Evolutionary conservation across 2,888 invertebrate genomes (phyloP), one percentile per base, ranked within the genome.

Genomic region (Seira sanloemensis): DNA sequence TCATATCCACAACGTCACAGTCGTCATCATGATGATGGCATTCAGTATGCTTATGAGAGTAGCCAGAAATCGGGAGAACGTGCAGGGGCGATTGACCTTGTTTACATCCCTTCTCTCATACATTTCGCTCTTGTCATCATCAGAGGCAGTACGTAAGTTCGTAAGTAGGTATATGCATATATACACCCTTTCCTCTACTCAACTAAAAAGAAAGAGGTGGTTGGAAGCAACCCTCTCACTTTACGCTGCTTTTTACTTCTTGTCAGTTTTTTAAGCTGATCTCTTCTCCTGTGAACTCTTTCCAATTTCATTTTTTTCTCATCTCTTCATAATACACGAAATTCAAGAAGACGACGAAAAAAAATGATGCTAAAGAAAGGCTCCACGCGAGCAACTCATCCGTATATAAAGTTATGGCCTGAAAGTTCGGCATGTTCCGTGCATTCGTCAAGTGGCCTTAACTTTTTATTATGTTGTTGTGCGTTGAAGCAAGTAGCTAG

Each of bases 51-150:
- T 46, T 54, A 24, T 72, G 19, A 19, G 67, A 76, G 69, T 7
- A 54, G 26, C 50, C 25, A 24, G 72, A 62, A 21, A 66, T 71
- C n/a, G 78, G 71, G 65, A n/a, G 46, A 58, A 24, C 19, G 75
- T 77, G 79, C 76, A 81, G 88, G 86, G 88, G 88, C 85, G 85
- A 88, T 82, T 87, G 87, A 88, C 88, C 87, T 87, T 88, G 88
- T 88, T 88, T 87, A 88, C 87, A 86, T 86, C 87, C 85, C 88
- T 88, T 88, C 86, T 82, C 78, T 81, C 84, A 18, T 46, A 2
- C 16, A n/a, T 50, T 54, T 72, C 25, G 7, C 46, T 24, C 23
- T 72, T 50, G 72, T 72, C 72, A 54, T 54, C 72, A 18, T 12
- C 50, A 54, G 76, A 82, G 76, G 77, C 82, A n/a, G n/a, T 16